These are phyloP conservation scores for Bryconaethiops microstoma DNA, from an alignment of 2,797 vertebrate genomes.

Conservation along the genomic window DNA sequence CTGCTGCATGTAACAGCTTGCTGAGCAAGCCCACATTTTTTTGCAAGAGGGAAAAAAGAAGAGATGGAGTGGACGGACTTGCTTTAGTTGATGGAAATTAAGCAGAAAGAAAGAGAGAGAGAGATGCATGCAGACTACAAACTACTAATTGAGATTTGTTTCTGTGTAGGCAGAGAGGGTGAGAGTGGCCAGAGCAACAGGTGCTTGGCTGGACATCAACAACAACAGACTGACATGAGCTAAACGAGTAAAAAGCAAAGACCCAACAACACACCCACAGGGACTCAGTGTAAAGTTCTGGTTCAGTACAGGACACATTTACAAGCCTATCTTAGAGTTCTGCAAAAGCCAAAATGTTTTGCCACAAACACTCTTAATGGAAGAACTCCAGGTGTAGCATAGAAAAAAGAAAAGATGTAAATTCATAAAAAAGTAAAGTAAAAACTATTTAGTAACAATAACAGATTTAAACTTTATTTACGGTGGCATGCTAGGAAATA, in stretches of 20 bases:
- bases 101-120: not conserved
- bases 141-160: conserved; percentile 58
- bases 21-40: conserved; percentile 58
- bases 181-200: conserved; percentile 47
- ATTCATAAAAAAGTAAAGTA: no score
- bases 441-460: no score
- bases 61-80: conserved; percentile 38
- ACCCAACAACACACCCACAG: not conserved
- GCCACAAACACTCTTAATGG: conserved; percentile 3
- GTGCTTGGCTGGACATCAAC: conserved; percentile 41
- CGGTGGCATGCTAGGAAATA: no score
- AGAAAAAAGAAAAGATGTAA: no score
- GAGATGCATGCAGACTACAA: conserved; percentile 9
- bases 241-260: conserved; percentile 36
- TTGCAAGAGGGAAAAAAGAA: conserved; percentile 40
- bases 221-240: conserved; percentile 15
- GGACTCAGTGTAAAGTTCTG: not conserved
- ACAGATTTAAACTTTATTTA: no score
- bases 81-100: conserved; percentile 48
- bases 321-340: not conserved
- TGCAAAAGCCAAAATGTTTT: not conserved
- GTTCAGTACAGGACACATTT: conserved; percentile 23
- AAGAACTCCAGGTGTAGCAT: not conserved
- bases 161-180: conserved; percentile 49
- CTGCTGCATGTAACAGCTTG: conserved; percentile 65